Evolutionary conservation across 2,113 vertebrate species (phyloP).

Genomic region (Oxygymnocypris stewartii): DNA sequence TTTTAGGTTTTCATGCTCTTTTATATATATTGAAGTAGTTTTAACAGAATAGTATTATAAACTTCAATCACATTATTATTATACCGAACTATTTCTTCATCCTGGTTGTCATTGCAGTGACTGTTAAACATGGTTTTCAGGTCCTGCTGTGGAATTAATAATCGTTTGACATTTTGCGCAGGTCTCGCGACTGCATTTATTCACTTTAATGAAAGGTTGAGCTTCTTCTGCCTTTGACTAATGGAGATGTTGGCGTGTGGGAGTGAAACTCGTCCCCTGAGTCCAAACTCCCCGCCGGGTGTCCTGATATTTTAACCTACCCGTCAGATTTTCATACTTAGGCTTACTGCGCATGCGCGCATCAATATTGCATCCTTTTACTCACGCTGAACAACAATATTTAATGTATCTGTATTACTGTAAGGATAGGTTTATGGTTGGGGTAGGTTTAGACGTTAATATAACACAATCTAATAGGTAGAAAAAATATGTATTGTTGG

Average conservation of each 20-base stretch:
- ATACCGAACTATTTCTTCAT: not conserved
- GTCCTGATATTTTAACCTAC: too few species aligned
- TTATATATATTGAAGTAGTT: not conserved
- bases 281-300: not conserved
- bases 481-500: too few species aligned
- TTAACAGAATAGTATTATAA: not conserved
- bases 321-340: too few species aligned
- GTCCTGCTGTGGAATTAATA: slow-evolving; percentile 71
- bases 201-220: slow-evolving; percentile 78
- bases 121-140: slow-evolving; percentile 41
- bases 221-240: slow-evolving; percentile 72
- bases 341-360: too few species aligned
- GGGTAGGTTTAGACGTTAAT: too few species aligned
- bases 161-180: slow-evolving; percentile 73
- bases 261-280: slow-evolving; percentile 58
- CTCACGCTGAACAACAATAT: too few species aligned
- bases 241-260: slow-evolving; percentile 70
- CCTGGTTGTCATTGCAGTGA: not conserved
- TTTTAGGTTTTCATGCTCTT: not conserved
- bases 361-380: too few species aligned
- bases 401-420: too few species aligned
- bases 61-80: not conserved
- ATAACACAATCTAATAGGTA: too few species aligned
- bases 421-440: too few species aligned
- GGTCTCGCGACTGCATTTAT: slow-evolving; percentile 67